Percentiles rank a stretch among this genome's conserved stretches.
These are phyloP conservation scores for human DNA, from an alignment of 2,113 vertebrate species.

Conservation along the genomic window DNA sequence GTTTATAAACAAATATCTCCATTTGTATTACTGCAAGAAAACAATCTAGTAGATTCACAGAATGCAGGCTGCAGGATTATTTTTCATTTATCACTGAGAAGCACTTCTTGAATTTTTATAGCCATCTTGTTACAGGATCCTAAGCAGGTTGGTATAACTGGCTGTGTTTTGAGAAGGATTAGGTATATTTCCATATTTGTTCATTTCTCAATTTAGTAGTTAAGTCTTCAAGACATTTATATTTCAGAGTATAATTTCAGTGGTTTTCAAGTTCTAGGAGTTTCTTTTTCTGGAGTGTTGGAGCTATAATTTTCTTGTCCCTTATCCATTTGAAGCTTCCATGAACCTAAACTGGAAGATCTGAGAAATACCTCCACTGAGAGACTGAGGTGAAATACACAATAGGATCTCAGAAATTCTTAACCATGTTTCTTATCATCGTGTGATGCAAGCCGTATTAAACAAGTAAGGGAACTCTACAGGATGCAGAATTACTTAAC, in stretches of 20 bases:
- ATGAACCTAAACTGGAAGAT: not conserved
- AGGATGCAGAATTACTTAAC: not conserved
- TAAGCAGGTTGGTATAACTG: not conserved
- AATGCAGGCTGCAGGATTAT: not conserved
- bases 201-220: conserved; percentile 13
- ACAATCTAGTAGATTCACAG: not conserved
- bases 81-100: conserved; percentile 55
- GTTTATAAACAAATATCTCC: conserved; percentile 12
- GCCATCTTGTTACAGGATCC: not conserved
- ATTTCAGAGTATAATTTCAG: conserved; percentile 3
- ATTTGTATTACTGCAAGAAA: conserved; percentile 44
- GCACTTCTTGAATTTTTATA: conserved; percentile 38
- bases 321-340: not conserved
- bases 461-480: not conserved
- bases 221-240: conserved; percentile 48
- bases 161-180: not conserved
- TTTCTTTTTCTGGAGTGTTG: conserved; percentile 8
- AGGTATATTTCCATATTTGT: conserved; percentile 1
- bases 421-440: not conserved
- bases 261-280: not conserved
- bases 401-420: not conserved
- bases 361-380: not conserved
- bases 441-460: not conserved
- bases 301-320: not conserved
- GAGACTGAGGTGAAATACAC: not conserved